Conservation (phyloP, 1,140 invertebrate genomes). For the Saccostrea glomerata region DNA sequence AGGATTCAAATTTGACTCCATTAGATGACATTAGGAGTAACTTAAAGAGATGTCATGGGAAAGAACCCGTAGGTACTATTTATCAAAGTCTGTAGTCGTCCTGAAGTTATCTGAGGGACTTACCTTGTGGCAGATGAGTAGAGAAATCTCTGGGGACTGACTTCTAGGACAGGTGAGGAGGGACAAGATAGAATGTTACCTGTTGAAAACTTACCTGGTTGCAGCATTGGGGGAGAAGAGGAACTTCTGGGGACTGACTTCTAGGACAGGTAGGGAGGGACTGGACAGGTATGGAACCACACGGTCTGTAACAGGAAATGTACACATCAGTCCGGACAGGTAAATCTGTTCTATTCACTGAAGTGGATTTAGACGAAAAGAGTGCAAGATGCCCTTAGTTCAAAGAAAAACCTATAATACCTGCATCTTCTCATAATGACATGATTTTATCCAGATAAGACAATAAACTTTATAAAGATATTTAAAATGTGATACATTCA, state of each 20-base stretch:
- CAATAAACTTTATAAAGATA: too few species aligned
- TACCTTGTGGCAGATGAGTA: slow-evolving; percentile 57
- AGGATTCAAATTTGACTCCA: too few species aligned
- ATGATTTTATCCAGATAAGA: neutral
- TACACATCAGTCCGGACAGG: neutral
- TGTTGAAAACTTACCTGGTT: neutral
- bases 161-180: slow-evolving; percentile 66
- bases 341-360: neutral
- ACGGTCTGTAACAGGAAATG: slow-evolving; percentile 60
- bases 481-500: neutral
- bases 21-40: too few species aligned
- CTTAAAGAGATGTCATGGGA: too few species aligned
- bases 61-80: too few species aligned
- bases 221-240: slow-evolving; percentile 65
- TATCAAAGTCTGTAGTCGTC: too few species aligned
- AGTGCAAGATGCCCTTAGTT: neutral
- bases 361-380: too few species aligned
- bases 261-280: slow-evolving; percentile 64
- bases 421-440: neutral
- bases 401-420: neutral
- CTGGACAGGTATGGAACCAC: slow-evolving; percentile 62
- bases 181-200: slow-evolving; percentile 39
- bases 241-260: slow-evolving; percentile 58
- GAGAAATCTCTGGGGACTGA: slow-evolving; percentile 57
- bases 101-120: neutral